Conservation (phyloP, 1,140 invertebrate genomes). For the Drosophila neocordata region DNA sequence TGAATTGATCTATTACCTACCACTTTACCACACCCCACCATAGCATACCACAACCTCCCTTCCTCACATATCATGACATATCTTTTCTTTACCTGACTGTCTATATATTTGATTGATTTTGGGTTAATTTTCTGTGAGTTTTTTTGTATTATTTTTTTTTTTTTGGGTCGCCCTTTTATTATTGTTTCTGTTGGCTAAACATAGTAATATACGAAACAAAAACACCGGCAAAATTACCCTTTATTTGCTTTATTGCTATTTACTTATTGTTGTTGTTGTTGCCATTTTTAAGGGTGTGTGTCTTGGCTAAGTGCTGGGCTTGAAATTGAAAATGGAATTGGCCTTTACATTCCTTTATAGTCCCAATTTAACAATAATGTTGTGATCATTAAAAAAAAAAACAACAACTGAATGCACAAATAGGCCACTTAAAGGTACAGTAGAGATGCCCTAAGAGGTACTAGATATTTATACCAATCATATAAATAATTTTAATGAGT, state of each 20-base stretch:
- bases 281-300: constrained; percentile 61
- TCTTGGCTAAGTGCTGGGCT: constrained; percentile 43
- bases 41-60: too few species aligned
- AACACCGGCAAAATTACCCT: constrained; percentile 29
- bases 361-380: background rate
- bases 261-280: constrained; percentile 44
- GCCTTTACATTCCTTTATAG: constrained; percentile 31
- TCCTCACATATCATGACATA: too few species aligned
- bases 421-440: constrained; percentile 10
- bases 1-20: constrained; percentile 20
- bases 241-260: constrained; percentile 35
- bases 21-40: background rate
- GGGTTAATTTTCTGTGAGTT: constrained; percentile 24
- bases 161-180: constrained; percentile 54
- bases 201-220: constrained; percentile 55
- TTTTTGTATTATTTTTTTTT: constrained; percentile 30
- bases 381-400: constrained; percentile 44
- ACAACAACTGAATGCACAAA: constrained; percentile 12
- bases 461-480: too few species aligned
- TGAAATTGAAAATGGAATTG: constrained; percentile 26
- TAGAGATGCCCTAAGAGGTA: background rate
- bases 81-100: too few species aligned
- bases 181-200: constrained; percentile 43
- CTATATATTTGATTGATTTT: constrained; percentile 53
- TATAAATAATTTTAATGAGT: too few species aligned